Percentiles rank a stretch among this genome's conserved stretches.
Conservation (phyloP, 2,113 vertebrate genomes). For the Rattus rattus region DNA sequence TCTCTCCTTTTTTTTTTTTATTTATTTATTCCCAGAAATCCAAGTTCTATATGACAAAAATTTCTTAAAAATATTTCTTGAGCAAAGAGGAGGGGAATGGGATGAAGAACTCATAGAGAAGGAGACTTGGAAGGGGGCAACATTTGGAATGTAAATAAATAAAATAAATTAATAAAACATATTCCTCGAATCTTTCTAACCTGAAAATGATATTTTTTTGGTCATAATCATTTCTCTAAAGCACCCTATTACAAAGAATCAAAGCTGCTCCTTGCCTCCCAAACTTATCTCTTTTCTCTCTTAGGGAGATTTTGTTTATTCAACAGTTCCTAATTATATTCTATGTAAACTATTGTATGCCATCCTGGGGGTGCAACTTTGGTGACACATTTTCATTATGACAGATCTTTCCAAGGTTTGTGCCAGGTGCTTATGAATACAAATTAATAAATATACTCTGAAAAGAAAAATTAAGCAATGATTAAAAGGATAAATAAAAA, state of each 20-base stretch:
- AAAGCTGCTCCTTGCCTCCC: not conserved
- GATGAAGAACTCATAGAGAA: no score
- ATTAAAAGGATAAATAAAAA: not conserved
- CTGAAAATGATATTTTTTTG: not conserved
- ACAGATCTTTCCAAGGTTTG: not conserved
- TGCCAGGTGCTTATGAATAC: not conserved
- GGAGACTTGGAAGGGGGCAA: no score
- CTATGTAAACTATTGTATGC: not conserved
- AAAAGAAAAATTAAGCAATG: not conserved
- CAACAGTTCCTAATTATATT: not conserved
- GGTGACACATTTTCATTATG: not conserved
- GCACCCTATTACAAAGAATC: not conserved
- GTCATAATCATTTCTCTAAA: not conserved
- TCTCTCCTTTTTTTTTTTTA: not conserved
- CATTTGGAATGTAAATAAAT: no score
- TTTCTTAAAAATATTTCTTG: not conserved
- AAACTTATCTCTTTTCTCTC: not conserved
- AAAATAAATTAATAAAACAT: not conserved
- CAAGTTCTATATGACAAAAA: not conserved
- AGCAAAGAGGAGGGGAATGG: not conserved
- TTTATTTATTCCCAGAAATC: not conserved
- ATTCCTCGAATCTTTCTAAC: not conserved
- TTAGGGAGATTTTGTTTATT: not conserved
- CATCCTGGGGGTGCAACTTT: no score
- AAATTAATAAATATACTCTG: not conserved